Evolutionary conservation across 2,113 vertebrate genomes (phyloP), one percentile per base, ranked within the genome.

Genomic region (Cricetomys ansorgei): DNA sequence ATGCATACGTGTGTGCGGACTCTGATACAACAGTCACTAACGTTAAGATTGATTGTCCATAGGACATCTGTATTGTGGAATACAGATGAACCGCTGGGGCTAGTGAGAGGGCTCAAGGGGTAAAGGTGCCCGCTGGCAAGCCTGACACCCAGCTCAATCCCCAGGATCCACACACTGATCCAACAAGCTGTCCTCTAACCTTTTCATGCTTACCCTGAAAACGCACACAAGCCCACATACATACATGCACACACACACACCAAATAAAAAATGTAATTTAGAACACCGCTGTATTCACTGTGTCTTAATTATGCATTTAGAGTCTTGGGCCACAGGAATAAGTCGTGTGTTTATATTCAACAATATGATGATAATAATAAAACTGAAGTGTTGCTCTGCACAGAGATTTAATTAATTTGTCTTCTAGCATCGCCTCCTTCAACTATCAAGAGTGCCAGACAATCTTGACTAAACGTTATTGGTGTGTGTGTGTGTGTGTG

Each of bases 401-500:
- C 34, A 89, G 19, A 17, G 29, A 89, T 84, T 96, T 89, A 76
- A 96, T 70, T 53, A 70, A 77, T 69, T 87, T 50, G 16, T 94
- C n/a, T 70, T 72, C 43, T 25, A 95, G 73, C 25, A n/a, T 64
- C 16, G 27, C 75, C n/a, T 91, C 83, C n/a, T 62, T 73, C 40
- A 94, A 91, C 73, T 69, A 29, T 91, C 81, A 80, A 57, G 84
- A 75, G 50, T 88, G 23, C 70, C 85, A 21, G 53, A 69, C n/a
- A 50, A 93, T 85, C 40, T 40, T 91, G 40, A 83, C 75, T 48
- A 93, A 94, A 88, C 57, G 50, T 81, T 95, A 70, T 81, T 70
- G n/a, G 70, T 43, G 34, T 31, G 25, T 37, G 85, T 6, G 31
- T 55, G 25, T n/a, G n/a, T n/a, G n/a, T n/a, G n/a, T n/a, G n/a